phyloP scores from a whole-genome alignment of 2,113 vertebrate genomes.

The Eptesicus fuscus region DNA sequence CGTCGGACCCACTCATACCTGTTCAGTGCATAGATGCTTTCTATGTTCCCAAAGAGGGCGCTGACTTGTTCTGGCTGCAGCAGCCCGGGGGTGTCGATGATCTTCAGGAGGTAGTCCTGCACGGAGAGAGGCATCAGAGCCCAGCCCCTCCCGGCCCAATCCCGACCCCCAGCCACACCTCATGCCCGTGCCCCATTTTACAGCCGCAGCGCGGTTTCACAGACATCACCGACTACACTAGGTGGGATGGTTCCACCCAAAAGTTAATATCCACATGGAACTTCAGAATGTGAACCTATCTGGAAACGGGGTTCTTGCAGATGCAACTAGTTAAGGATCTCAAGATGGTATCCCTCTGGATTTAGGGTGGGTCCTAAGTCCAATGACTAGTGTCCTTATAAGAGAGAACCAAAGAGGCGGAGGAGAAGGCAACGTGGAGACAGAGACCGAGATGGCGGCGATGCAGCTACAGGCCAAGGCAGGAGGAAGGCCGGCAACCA shows the following conservation, averaged over 20 bases:
- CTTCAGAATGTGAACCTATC: neutral
- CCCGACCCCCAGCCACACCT: neutral
- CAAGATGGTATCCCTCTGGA: neutral
- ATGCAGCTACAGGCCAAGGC: neutral
- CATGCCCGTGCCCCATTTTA: neutral
- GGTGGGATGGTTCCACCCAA: too few species aligned
- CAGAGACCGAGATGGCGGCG: neutral
- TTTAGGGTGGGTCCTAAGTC: neutral
- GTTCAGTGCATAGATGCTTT: conserved; percentile 97
- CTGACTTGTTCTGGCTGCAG: conserved; percentile 94
- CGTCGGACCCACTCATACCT: conserved; percentile 81
- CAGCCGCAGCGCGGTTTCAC: neutral
- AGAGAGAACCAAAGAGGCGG: neutral
- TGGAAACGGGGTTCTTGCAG: neutral
- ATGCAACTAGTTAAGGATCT: neutral
- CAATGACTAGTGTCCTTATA: neutral
- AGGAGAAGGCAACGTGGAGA: neutral
- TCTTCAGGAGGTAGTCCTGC: conserved; percentile 95
- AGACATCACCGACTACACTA: neutral
- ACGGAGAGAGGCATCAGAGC: neutral
- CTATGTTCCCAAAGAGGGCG: conserved; percentile 96
- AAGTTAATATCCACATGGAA: neutral
- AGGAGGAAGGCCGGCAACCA: neutral
- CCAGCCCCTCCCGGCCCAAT: accelerated
- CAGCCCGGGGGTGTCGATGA: conserved; percentile 90